These are phyloP conservation scores for Drosophila niveifrons DNA, from an alignment of 2,888 invertebrate genomes.

Conservation along the genomic window DNA sequence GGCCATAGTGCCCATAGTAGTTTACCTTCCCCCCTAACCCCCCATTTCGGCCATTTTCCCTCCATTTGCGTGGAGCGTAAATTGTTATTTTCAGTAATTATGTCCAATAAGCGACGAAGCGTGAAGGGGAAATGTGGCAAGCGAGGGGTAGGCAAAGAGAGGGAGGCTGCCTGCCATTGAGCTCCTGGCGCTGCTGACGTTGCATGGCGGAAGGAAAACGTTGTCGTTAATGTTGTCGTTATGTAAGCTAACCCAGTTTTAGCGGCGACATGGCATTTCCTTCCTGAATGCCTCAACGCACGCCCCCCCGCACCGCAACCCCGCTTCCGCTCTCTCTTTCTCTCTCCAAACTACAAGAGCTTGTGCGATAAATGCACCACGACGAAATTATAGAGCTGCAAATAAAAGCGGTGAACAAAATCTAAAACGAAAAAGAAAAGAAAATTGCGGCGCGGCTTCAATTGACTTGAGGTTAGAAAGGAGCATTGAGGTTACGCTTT, in stretches of 20 bases:
- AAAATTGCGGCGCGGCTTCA: conserved; percentile 37
- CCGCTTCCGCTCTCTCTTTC: rapidly evolving
- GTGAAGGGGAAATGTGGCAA: conserved; percentile 44
- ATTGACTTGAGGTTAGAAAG: conserved; percentile 30
- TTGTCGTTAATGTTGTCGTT: conserved; percentile 78
- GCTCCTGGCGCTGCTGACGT: conserved; percentile 9
- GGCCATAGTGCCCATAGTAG: conserved; percentile 27
- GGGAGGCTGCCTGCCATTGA: conserved; percentile 19
- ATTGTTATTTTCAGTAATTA: conserved; percentile 81
- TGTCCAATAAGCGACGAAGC: conserved; percentile 78
- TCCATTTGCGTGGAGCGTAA: conserved; percentile 51
- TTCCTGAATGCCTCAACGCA: conserved; percentile 51
- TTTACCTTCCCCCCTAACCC: neutral
- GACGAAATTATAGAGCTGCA: conserved; percentile 50
- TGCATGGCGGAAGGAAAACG: conserved; percentile 68
- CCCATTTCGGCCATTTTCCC: neutral
- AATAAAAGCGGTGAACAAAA: conserved; percentile 18
- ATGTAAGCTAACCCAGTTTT: conserved; percentile 80
- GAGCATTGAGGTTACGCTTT: conserved; percentile 15
- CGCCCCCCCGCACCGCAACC: neutral
- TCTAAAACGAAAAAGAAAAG: conserved; percentile 34
- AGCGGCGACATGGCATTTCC: conserved; percentile 79
- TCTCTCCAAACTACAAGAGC: neutral
- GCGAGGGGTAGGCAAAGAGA: conserved; percentile 4
- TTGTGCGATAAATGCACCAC: conserved; percentile 70